Evolutionary conservation across 2,113 vertebrate species (phyloP).

Genomic region (Cyanistes caeruleus): DNA sequence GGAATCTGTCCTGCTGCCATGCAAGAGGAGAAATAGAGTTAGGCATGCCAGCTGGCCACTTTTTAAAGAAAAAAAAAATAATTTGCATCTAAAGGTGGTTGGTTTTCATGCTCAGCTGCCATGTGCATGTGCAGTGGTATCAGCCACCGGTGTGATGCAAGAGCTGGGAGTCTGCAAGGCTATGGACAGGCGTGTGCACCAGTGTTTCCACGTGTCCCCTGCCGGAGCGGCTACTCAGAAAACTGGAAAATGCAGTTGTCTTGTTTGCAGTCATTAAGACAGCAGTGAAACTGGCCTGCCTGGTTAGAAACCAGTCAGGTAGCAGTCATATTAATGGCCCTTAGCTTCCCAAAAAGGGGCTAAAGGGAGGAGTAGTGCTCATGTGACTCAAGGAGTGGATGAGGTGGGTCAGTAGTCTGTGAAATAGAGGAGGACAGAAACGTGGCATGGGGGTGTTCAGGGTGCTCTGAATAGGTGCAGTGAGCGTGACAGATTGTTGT

Average conservation of each 20-base stretch:
- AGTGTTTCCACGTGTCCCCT: not conserved
- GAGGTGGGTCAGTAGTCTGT: not conserved
- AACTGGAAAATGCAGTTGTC: conserved; percentile 27
- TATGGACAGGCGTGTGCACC: fast-evolving
- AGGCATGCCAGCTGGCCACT: not conserved
- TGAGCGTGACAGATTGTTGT: fast-evolving
- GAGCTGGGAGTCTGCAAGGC: not conserved
- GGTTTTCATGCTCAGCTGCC: not conserved
- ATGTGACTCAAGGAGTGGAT: not conserved
- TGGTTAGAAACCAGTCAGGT: conserved; percentile 31
- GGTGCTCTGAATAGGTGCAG: not conserved
- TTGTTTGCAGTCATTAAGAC: not conserved
- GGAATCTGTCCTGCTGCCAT: not conserved
- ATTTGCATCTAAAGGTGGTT: not conserved
- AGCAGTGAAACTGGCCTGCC: conserved; percentile 36
- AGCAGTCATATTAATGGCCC: not conserved
- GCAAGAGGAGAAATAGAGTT: not conserved
- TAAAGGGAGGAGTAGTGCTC: not conserved
- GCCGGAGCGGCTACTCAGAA: not conserved
- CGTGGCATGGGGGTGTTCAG: fast-evolving
- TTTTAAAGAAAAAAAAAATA: not conserved
- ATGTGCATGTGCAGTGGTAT: not conserved
- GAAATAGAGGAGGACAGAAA: not conserved
- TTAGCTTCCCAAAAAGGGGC: not conserved
- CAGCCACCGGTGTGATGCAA: not conserved